A percentile compares a stretch with the other conserved stretches of the same genome.
Evolutionary conservation across 92 coral and sea anemone genomes (phyloP).

Genomic region (Diadumene lineata): DNA sequence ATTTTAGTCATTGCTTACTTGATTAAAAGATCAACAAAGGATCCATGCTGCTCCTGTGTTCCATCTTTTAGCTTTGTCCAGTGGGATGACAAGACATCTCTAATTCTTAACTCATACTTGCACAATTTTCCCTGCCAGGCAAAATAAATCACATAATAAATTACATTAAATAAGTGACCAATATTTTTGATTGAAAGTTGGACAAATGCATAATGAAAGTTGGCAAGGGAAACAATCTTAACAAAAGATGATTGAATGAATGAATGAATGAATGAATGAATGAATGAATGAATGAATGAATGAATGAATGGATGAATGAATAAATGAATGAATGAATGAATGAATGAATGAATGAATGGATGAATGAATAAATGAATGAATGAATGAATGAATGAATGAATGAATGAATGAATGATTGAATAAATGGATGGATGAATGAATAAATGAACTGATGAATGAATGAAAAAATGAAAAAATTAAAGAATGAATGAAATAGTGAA

Average conservation of each 20-base stretch:
- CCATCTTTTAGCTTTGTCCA: constrained; percentile 27
- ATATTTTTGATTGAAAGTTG: no score
- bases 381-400: not conserved
- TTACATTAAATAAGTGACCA: not conserved
- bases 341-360: not conserved
- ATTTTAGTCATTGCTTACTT: no score
- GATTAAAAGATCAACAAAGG: constrained; percentile 41
- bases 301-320: not conserved
- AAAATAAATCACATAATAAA: no score
- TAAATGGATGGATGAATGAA: not conserved
- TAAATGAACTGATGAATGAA: not conserved
- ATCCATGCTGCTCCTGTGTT: constrained; percentile 28
- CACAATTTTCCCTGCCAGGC: not conserved
- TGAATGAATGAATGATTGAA: constrained; percentile 4
- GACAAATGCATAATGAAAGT: no score
- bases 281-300: not conserved
- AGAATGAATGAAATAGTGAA: no score
- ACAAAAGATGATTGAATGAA: not conserved
- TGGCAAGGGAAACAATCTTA: no score
- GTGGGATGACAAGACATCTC: not conserved
- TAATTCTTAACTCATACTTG: not conserved
- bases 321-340: not conserved
- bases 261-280: not conserved
- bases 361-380: not conserved
- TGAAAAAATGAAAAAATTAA: no score